Percentiles rank a stretch among this genome's conserved stretches.
phyloP scores from a whole-genome alignment of 1,140 invertebrate species.

The Geopemphigus sp. region DNA sequence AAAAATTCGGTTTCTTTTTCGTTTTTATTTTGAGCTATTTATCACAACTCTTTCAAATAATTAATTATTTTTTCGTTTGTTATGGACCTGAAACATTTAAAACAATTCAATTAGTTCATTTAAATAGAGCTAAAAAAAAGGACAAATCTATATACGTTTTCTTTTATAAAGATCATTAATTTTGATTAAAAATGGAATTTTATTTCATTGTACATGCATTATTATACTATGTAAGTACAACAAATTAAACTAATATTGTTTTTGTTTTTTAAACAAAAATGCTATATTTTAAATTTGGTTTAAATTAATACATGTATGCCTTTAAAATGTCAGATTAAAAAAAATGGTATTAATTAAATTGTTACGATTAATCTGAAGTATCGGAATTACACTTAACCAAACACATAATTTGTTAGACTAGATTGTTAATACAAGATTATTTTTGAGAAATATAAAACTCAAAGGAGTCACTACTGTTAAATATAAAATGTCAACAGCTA shows the following conservation, averaged over 20 bases:
- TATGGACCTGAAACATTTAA: constrained; percentile 32
- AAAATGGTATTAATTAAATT: no score
- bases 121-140: not conserved
- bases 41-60: not conserved
- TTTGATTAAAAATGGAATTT: not conserved
- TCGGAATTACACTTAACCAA: no score
- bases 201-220: not conserved
- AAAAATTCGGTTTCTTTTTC: constrained; percentile 41
- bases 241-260: not conserved
- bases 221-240: not conserved
- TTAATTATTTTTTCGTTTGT: not conserved
- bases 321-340: no score
- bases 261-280: no score
- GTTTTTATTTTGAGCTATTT: constrained; percentile 28
- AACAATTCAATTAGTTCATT: not conserved
- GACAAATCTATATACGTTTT: not conserved
- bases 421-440: not conserved
- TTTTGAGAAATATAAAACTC: not conserved
- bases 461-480: not conserved
- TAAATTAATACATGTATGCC: no score
- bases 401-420: not conserved
- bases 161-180: not conserved
- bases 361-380: no score
- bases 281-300: no score
- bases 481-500: not conserved